phyloP scores from a whole-genome alignment of 1,140 invertebrate species.

The Drosophila sp. region DNA sequence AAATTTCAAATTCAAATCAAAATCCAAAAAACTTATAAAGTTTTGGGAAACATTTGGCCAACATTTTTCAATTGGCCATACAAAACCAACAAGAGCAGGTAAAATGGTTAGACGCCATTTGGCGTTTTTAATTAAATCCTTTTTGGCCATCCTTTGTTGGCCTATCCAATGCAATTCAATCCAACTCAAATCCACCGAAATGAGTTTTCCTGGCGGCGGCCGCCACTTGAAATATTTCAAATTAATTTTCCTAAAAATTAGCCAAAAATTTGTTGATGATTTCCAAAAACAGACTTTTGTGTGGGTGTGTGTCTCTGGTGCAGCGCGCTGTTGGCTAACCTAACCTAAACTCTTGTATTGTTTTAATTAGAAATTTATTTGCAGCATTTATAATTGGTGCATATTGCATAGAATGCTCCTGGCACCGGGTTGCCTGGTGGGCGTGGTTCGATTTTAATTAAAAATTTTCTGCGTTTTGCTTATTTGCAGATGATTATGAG shows the following conservation, averaged over 20 bases:
- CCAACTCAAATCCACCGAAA: conserved; percentile 47
- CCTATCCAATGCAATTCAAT: conserved; percentile 38
- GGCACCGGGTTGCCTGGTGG: not conserved
- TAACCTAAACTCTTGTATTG: conserved; percentile 25
- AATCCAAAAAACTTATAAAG: conserved; percentile 70
- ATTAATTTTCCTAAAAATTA: conserved; percentile 65
- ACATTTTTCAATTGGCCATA: conserved; percentile 63
- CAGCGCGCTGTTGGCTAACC: not conserved
- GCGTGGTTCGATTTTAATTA: conserved; percentile 44
- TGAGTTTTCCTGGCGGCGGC: conserved; percentile 59
- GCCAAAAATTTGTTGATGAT: conserved; percentile 43
- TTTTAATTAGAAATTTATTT: conserved; percentile 77
- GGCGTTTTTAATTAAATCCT: conserved; percentile 74
- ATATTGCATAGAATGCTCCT: conserved; percentile 38
- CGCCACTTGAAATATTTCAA: conserved; percentile 56
- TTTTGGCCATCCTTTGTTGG: conserved; percentile 40
- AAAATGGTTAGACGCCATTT: conserved; percentile 52
- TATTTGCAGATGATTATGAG: conserved; percentile 21
- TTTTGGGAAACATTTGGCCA: conserved; percentile 50
- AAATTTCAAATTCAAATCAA: conserved; percentile 51
- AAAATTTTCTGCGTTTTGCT: conserved; percentile 28
- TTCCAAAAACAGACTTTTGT: conserved; percentile 41
- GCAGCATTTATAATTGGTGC: conserved; percentile 62
- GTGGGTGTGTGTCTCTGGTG: not conserved
- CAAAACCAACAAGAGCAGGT: conserved; percentile 51